Percentiles rank a stretch among this genome's conserved stretches.
Evolutionary conservation across 2,113 vertebrate species (phyloP).

Genomic region (Passerina amoena): DNA sequence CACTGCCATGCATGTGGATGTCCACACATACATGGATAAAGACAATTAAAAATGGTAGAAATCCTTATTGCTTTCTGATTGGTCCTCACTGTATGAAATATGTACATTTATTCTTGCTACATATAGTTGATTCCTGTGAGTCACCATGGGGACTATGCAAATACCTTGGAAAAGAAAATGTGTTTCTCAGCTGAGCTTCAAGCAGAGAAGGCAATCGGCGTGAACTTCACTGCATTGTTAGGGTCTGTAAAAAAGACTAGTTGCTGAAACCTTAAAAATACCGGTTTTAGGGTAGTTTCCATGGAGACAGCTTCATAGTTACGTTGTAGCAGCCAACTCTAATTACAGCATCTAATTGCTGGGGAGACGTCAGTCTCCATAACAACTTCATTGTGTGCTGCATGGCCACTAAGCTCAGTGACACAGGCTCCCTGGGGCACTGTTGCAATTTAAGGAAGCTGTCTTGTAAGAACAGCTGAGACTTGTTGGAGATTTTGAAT

Average conservation of each 20-base stretch:
- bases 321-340: conserved; percentile 38
- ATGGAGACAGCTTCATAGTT: conserved; percentile 57
- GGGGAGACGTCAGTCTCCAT: conserved; percentile 57
- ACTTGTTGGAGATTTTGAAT: not conserved
- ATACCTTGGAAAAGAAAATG: not conserved
- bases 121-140: not conserved
- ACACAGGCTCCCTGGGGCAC: not conserved
- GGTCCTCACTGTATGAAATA: not conserved
- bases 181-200: not conserved
- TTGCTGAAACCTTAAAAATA: conserved; percentile 52
- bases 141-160: not conserved
- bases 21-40: not conserved
- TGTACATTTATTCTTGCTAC: not conserved
- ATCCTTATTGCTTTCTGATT: not conserved
- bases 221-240: conserved; percentile 34
- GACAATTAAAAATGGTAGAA: not conserved
- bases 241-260: conserved; percentile 26
- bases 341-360: conserved; percentile 61
- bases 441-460: not conserved
- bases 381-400: conserved; percentile 53
- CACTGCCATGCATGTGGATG: not conserved
- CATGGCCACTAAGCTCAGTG: not conserved
- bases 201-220: conserved; percentile 31
- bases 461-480: not conserved
- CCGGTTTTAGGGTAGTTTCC: conserved; percentile 59